These are phyloP conservation scores for Carabus problematicus DNA, from an alignment of 2,888 invertebrate genomes.

Conservation along the genomic window DNA sequence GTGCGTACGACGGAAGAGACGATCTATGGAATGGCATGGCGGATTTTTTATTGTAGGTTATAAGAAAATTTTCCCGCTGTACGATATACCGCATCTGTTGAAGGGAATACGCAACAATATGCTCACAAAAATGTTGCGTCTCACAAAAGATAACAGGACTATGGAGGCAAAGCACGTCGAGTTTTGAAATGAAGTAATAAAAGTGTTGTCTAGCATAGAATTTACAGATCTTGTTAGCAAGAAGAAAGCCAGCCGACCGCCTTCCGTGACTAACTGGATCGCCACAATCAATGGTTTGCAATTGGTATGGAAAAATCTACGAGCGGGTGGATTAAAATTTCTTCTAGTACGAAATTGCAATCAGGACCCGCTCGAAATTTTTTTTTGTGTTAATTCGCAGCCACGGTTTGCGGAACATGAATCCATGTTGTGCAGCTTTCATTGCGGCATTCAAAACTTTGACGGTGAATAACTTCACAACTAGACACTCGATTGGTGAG, in stretches of 20 bases:
- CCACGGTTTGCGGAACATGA: slow-evolving; percentile 34
- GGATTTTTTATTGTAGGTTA: slow-evolving; percentile 4
- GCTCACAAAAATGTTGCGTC: slow-evolving; percentile 5
- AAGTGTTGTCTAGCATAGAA: neutral
- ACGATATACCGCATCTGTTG: slow-evolving; percentile 21
- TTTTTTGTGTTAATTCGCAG: slow-evolving; percentile 35
- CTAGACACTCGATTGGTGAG: slow-evolving; percentile 27
- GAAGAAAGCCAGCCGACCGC: too few relatives aligned
- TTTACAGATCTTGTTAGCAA: too few relatives aligned
- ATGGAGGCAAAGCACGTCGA: neutral
- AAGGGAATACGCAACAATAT: slow-evolving; percentile 23
- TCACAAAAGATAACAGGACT: neutral
- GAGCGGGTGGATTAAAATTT: neutral
- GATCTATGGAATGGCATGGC: neutral
- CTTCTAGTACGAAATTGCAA: slow-evolving; percentile 24
- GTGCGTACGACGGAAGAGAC: too few relatives aligned
- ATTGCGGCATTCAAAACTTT: slow-evolving; percentile 29
- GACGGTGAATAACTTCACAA: slow-evolving; percentile 35
- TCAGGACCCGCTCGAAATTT: slow-evolving; percentile 37
- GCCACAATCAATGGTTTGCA: slow-evolving; percentile 5
- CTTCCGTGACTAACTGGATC: neutral
- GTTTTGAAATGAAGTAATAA: slow-evolving; percentile 4
- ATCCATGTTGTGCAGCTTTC: slow-evolving; percentile 28
- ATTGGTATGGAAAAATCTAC: slow-evolving; percentile 7
- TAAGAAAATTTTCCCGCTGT: slow-evolving; percentile 6